Base-by-base conservation (phyloP, 2,113 vertebrate species). In the Hoplias malabaricus region DNA sequence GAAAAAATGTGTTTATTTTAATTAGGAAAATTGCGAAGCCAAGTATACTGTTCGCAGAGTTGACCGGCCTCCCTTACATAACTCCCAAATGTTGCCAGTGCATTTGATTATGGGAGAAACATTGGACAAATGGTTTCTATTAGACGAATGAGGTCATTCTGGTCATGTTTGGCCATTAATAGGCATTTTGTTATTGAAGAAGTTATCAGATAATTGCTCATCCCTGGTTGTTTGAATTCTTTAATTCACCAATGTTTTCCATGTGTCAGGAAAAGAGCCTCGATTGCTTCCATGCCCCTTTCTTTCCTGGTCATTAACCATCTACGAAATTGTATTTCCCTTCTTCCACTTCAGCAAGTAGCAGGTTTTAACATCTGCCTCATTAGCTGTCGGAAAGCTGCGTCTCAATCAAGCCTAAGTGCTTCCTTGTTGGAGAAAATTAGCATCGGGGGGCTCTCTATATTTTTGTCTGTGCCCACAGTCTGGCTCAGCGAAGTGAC, bases 381-480 rank as follows among this genome's bases (percentile, higher is more conserved):
- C 71, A 82, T 86, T 84, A 78, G 71, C 65, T 75, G 7, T 31
- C 31, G 11, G 33, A 19, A 36, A 36, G 48, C 78, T 4, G 86
- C 81, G 73, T 79, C 80, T 84, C 83, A 84, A 84, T 90, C 87
- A 84, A 29, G 88, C 82, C 88, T 85, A 86, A 90, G 87, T 87
- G 89, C 79, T 86, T 89, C 87, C 84, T 88, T 89, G 86, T 87
- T 91, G 82, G 71, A 84, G 74, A 89, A 53, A 90, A 92, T 90
- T 90, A 89, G 85, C 69, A 69, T 86, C 82, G 86, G 87, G 88
- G 86, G 83, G n/a, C n/a, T n/a, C n/a, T n/a, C 89, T 90, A 84
- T 36, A 3, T 10, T 63, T 33, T 63, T 63, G n/a, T n/a, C n/a
- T 21, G 16, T 63, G 59, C 59, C 31, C 8, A n/a, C 16, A n/a